Evolutionary conservation across 2,797 vertebrate genomes (phyloP).

Genomic region (Brachyrhaphis roseni): DNA sequence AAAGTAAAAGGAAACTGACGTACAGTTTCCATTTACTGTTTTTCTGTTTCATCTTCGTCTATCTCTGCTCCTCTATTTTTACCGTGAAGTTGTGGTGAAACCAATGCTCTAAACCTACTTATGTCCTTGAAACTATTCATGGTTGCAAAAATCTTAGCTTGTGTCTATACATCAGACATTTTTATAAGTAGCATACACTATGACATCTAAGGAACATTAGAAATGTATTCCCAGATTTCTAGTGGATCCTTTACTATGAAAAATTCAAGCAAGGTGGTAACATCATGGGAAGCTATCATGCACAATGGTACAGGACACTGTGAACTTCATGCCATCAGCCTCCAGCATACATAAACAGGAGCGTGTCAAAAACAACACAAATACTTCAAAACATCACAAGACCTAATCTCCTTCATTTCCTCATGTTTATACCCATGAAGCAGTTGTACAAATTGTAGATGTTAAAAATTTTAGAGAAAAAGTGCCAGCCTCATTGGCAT

Average conservation of each 20-base stretch:
- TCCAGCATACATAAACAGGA: not conserved
- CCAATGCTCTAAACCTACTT: not conserved
- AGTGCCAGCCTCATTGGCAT: not conserved
- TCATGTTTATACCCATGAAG: not conserved
- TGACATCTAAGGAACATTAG: not conserved
- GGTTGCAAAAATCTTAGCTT: not conserved
- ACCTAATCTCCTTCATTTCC: not conserved
- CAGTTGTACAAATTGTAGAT: not conserved
- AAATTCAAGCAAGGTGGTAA: not conserved
- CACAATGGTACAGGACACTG: not conserved
- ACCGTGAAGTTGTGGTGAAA: not conserved
- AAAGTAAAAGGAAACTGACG: not conserved
- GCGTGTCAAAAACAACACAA: not conserved
- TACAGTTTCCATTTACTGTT: not conserved
- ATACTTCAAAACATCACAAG: not conserved
- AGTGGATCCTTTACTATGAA: not conserved
- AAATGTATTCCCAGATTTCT: not conserved
- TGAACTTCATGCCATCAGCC: not conserved
- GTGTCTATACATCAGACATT: not conserved
- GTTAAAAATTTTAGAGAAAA: not conserved
- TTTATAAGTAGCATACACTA: too few species aligned
- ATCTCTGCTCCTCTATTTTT: not conserved
- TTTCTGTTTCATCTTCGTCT: not conserved
- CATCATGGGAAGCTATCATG: not conserved
- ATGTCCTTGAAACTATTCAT: not conserved